phyloP scores from a whole-genome alignment of 2,888 invertebrate genomes.

The Oxyscelio sp. region DNA sequence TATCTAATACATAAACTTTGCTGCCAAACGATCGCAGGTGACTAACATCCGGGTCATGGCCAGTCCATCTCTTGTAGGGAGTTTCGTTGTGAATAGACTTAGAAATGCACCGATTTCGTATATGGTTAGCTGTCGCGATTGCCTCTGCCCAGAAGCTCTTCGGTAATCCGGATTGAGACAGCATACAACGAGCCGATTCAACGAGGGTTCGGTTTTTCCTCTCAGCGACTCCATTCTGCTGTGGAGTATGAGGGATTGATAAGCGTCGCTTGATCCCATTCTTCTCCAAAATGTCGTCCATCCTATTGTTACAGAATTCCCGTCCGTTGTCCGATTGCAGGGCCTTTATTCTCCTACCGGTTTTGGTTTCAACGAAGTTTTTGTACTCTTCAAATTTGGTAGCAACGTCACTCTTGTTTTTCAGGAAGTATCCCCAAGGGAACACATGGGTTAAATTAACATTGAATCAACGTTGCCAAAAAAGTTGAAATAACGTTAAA shows the following conservation, averaged over 20 bases:
- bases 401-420: neutral
- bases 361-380: neutral
- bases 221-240: constrained; percentile 75
- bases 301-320: neutral
- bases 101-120: neutral
- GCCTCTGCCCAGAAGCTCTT: neutral
- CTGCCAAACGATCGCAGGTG: neutral
- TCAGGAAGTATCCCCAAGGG: neutral
- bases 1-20: constrained; percentile 21
- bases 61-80: neutral
- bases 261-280: neutral
- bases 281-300: neutral
- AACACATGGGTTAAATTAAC: no score
- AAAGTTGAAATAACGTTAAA: no score
- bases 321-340: neutral
- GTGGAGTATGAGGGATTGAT: constrained; percentile 61
- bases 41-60: neutral
- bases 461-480: no score
- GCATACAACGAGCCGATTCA: constrained; percentile 68
- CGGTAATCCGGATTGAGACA: neutral
- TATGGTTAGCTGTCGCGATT: constrained; percentile 14
- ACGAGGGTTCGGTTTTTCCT: constrained; percentile 9
- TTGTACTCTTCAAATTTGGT: neutral
- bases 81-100: neutral
- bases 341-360: neutral